These are phyloP conservation scores for Callaeas wilsoni DNA, from an alignment of 2,113 vertebrate species.

Conservation along the genomic window DNA sequence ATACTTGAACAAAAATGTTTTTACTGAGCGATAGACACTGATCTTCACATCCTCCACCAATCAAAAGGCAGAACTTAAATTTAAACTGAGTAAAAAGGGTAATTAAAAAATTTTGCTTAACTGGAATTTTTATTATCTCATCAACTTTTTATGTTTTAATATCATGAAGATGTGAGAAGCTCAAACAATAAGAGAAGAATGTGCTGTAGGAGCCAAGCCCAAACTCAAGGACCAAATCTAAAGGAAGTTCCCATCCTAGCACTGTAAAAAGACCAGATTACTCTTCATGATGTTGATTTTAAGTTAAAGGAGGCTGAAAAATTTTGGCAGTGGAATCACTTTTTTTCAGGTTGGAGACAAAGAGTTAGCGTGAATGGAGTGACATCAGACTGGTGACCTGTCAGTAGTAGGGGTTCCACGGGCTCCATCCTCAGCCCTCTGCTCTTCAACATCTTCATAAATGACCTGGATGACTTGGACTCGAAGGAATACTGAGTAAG, in stretches of 20 bases:
- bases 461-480: neutral
- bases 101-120: neutral
- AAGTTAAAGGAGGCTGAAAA: neutral
- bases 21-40: neutral
- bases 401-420: neutral
- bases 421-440: neutral
- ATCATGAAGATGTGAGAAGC: neutral
- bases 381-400: neutral
- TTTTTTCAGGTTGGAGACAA: neutral
- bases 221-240: neutral
- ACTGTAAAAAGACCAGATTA: neutral
- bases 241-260: neutral
- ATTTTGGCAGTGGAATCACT: neutral
- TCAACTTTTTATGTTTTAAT: neutral
- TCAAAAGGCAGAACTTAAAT: neutral
- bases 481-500: neutral
- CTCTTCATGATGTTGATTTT: neutral
- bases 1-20: slow-evolving; percentile 7
- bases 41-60: neutral
- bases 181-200: neutral
- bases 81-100: neutral
- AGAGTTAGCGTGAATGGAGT: neutral
- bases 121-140: neutral
- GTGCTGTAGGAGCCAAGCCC: neutral
- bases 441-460: neutral